Conservation (phyloP, 2,888 invertebrate species). For the Electrophaes corylata region DNA sequence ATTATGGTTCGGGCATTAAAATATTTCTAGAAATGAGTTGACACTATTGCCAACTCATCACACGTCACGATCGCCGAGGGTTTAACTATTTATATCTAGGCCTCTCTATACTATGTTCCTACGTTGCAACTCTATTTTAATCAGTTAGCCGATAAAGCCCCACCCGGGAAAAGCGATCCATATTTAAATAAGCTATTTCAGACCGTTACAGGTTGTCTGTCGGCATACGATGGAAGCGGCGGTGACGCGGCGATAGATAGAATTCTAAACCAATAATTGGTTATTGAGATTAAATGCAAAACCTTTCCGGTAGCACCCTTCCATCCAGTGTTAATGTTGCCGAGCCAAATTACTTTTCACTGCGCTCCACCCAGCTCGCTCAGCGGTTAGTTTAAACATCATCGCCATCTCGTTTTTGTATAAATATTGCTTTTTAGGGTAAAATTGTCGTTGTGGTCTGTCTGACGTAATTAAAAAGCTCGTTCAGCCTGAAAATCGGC, state of each 20-base stretch:
- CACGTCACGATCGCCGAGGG: neutral
- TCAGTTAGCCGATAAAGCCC: conserved; percentile 69
- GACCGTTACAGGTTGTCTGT: conserved; percentile 48
- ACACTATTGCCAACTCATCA: neutral
- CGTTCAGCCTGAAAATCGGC: conserved; percentile 43
- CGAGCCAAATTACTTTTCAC: conserved; percentile 27
- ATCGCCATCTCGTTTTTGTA: conserved; percentile 49
- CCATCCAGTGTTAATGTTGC: conserved; percentile 62
- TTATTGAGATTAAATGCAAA: conserved; percentile 66
- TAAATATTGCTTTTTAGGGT: conserved; percentile 62
- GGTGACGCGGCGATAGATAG: conserved; percentile 38
- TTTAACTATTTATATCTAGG: no score
- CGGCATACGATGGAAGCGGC: conserved; percentile 28
- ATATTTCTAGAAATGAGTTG: no score
- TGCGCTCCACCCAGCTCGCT: conserved; percentile 3
- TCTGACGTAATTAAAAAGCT: conserved; percentile 62
- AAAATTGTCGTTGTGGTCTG: conserved; percentile 54
- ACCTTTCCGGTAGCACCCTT: conserved; percentile 53
- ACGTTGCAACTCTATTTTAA: neutral
- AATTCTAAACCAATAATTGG: conserved; percentile 55
- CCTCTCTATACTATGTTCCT: no score
- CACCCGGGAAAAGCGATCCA: conserved; percentile 39
- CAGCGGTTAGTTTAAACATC: conserved; percentile 46
- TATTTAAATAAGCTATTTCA: conserved; percentile 67
- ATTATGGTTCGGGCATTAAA: no score